Evolutionary conservation across 2,797 vertebrate species (phyloP).

Genomic region (Pseudocheirus occidentalis): DNA sequence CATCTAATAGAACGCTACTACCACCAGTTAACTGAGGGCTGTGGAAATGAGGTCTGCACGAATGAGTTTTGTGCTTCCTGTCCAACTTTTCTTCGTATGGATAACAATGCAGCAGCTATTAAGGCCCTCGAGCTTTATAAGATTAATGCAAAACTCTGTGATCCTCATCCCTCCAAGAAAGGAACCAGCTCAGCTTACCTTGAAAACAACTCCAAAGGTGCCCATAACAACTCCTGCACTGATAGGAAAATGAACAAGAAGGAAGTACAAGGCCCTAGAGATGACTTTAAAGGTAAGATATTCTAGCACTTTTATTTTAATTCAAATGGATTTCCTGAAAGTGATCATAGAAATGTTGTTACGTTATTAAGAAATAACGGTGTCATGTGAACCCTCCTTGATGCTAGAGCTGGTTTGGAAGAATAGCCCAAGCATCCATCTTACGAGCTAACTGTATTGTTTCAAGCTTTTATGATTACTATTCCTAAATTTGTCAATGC

Average conservation of each 20-base stretch:
- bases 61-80: constrained; percentile 99
- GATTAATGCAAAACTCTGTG: constrained; percentile 98
- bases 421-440: neutral
- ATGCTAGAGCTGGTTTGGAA: neutral
- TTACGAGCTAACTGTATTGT: neutral
- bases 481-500: constrained; percentile 18
- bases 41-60: constrained; percentile 99
- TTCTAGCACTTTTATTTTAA: constrained; percentile 43
- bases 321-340: constrained; percentile 16
- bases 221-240: constrained; percentile 89
- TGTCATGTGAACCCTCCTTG: neutral
- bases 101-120: constrained; percentile 97
- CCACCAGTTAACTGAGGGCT: constrained; percentile 99
- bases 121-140: constrained; percentile 99
- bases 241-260: constrained; percentile 91
- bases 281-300: constrained; percentile 93
- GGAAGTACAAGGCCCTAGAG: constrained; percentile 88
- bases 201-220: constrained; percentile 91
- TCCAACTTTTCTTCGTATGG: constrained; percentile 94
- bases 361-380: neutral
- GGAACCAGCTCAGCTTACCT: constrained; percentile 96
- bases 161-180: constrained; percentile 97
- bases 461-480: neutral
- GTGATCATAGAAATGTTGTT: neutral
- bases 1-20: constrained; percentile 99